Conservation (phyloP, 1,140 invertebrate genomes). For the Trichoplusia ni region DNA sequence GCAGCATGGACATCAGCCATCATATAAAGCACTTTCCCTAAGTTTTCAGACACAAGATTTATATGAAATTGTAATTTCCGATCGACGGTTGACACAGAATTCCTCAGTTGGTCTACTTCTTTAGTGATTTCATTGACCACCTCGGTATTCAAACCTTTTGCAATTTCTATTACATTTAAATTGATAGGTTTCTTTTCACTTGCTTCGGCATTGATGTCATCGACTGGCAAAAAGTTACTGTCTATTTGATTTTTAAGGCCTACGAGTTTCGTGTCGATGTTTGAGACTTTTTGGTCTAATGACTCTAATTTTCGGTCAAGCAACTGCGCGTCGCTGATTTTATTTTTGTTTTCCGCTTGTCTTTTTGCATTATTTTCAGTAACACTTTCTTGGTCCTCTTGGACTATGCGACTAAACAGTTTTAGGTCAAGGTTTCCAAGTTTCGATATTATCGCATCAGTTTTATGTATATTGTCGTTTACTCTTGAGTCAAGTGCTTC, state of each 20-base stretch:
- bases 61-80: slow-evolving; percentile 92
- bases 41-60: slow-evolving; percentile 90
- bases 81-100: slow-evolving; percentile 89
- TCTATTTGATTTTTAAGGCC: slow-evolving; percentile 91
- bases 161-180: slow-evolving; percentile 89
- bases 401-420: slow-evolving; percentile 82
- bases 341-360: slow-evolving; percentile 49
- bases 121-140: slow-evolving; percentile 88
- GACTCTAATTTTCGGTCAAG: slow-evolving; percentile 85
- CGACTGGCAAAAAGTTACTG: slow-evolving; percentile 88
- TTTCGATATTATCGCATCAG: slow-evolving; percentile 89
- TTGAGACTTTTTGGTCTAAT: slow-evolving; percentile 90
- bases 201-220: slow-evolving; percentile 91
- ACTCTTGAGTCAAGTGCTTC: slow-evolving; percentile 90
- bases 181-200: slow-evolving; percentile 92
- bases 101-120: slow-evolving; percentile 87
- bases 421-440: slow-evolving; percentile 87
- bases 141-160: slow-evolving; percentile 89
- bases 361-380: slow-evolving; percentile 62
- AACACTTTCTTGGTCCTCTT: slow-evolving; percentile 56
- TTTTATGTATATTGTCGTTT: slow-evolving; percentile 92
- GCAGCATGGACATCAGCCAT: slow-evolving; percentile 91
- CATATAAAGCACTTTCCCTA: slow-evolving; percentile 88
- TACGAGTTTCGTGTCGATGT: slow-evolving; percentile 90
- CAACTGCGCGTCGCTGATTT: slow-evolving; percentile 66